Conservation (phyloP, 2,888 invertebrate genomes). For the Gortyna flavago region DNA sequence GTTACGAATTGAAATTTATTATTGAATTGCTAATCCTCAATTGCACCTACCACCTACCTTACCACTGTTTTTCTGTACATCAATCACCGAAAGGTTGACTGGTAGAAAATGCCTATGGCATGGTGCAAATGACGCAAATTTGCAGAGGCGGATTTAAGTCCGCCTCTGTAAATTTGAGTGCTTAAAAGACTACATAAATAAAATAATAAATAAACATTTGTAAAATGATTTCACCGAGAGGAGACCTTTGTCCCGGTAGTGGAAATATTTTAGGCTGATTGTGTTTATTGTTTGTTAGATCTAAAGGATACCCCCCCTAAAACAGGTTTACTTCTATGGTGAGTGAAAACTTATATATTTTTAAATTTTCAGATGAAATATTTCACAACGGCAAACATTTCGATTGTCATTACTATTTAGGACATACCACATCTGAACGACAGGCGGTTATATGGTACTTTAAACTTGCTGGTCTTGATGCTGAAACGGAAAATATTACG, state of each 20-base stretch:
- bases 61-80: no score
- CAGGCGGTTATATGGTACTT: conserved; percentile 44
- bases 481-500: conserved; percentile 2
- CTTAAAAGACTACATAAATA: no score
- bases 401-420: conserved; percentile 41
- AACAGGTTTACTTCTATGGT: neutral
- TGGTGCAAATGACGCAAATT: no score
- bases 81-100: no score
- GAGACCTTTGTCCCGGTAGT: no score
- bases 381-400: conserved; percentile 42
- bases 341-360: neutral
- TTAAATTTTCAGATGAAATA: conserved; percentile 50
- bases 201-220: neutral
- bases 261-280: no score
- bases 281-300: neutral
- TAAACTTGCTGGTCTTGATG: conserved; percentile 7
- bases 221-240: neutral
- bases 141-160: no score
- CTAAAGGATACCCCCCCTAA: neutral
- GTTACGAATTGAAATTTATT: no score
- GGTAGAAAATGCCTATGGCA: no score
- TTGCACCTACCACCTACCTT: neutral
- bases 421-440: neutral
- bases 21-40: neutral
- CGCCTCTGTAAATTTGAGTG: no score